phyloP scores from a whole-genome alignment of 2,113 vertebrate species.

The Chionomys nivalis region DNA sequence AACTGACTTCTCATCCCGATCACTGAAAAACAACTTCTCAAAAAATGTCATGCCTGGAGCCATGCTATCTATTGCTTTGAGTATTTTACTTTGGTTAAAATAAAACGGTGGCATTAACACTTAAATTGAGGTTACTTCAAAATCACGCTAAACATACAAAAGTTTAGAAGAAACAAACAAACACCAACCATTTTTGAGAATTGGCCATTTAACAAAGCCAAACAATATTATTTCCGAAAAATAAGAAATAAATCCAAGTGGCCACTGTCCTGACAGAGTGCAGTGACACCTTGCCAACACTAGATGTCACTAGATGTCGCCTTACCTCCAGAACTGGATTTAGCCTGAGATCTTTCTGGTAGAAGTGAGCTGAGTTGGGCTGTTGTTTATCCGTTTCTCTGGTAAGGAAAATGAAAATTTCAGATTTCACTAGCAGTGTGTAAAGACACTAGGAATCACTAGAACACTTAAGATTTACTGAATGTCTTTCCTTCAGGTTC shows the following conservation, averaged over 20 bases:
- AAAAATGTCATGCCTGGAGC: neutral
- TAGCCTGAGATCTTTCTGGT: neutral
- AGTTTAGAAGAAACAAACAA: neutral
- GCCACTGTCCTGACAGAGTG: neutral
- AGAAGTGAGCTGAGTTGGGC: neutral
- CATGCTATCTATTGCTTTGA: neutral
- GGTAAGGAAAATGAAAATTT: neutral
- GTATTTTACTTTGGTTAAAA: constrained; percentile 48
- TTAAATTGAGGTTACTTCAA: constrained; percentile 42
- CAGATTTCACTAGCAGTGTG: neutral
- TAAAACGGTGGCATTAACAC: constrained; percentile 4
- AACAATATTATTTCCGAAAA: neutral
- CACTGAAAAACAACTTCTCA: neutral
- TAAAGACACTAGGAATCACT: constrained; percentile 29
- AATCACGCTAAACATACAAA: neutral
- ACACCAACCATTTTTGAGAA: neutral
- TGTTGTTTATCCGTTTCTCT: neutral
- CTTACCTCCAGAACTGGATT: constrained; percentile 43
- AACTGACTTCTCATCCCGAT: neutral
- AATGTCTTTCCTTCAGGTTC: neutral
- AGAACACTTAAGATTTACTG: neutral
- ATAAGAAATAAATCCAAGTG: neutral
- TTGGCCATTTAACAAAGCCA: neutral
- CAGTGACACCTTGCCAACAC: constrained; percentile 57
- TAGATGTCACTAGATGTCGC: constrained; percentile 53